Base-by-base conservation (phyloP, 2,888 invertebrate species). In the Platycheirus albimanus region DNA sequence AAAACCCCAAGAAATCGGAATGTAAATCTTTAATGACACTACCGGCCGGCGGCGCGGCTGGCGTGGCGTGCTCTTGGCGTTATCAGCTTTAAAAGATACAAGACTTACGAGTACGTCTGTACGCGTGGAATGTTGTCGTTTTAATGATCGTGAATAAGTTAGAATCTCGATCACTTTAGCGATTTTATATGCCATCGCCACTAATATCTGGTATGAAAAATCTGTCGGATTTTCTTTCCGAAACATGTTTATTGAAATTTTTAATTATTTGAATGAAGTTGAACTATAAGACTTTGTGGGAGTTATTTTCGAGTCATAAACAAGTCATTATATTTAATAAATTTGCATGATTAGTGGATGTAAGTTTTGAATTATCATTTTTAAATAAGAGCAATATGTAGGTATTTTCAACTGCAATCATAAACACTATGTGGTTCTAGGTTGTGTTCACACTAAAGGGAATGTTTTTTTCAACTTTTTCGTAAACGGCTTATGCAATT, bases 21-120 rank as follows among this genome's bases (percentile, higher is more conserved):
- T 78, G 58, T 78, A 69, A 74, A 78, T 83, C 78, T 64, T 52
- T 36, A 51, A 36, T 71, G 71, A 67, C 49, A 71, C 72, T 71
- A 61, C 66, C 61, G 67, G 45, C 20, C 71, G 33, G 28, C 28
- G 56, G 3, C 10, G 33, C 8, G 0, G n/a, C n/a, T 17, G 51
- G 36, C 20, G 41, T 20, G 56, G 45, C 45, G 58, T n/a, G 33
- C 17, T 36, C 33, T 38, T 24, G n/a, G 17, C 24, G 71, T 71
- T 81, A 81, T 76, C 81, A 81, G 66, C 19, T n/a, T 33, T 33
- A 13, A 58, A 52, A 70, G 54, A 20, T 36, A 54, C 33, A 49
- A 58, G 28, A n/a, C 38, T 38, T 33, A 33, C 13, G 30, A 43
- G 58, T 7, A 28, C 28, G 10, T 54, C 20, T 10, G 38, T n/a